phyloP scores from a whole-genome alignment of 2,113 vertebrate genomes.

The Alligator mississippiensis region DNA sequence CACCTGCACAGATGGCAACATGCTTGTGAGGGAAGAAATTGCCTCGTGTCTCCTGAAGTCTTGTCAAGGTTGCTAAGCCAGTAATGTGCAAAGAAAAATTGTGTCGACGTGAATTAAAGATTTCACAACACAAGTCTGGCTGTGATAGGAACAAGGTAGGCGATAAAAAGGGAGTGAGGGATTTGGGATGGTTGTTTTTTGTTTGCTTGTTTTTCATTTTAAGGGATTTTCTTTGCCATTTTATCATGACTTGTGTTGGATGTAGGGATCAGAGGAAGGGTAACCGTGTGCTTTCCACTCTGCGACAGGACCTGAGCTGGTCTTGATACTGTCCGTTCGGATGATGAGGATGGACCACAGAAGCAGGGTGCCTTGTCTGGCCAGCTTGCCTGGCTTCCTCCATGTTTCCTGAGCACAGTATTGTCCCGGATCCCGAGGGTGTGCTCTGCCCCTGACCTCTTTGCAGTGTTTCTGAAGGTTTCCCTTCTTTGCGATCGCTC shows the following conservation, averaged over 20 bases:
- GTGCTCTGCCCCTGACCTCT: background rate
- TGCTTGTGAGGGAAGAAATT: constrained; percentile 1
- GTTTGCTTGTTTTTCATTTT: too few relatives aligned
- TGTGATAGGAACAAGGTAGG: background rate
- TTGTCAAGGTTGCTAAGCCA: constrained; percentile 44
- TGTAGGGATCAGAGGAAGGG: fast-evolving
- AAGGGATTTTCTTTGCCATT: background rate
- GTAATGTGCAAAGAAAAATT: constrained; percentile 16
- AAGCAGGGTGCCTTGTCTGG: background rate
- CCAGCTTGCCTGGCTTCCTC: background rate
- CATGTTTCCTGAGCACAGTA: background rate
- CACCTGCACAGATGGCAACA: constrained; percentile 48
- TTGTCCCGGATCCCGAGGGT: fast-evolving
- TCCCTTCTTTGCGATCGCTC: background rate
- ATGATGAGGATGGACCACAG: background rate
- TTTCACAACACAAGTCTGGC: background rate
- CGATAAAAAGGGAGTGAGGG: fast-evolving
- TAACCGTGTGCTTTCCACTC: fast-evolving
- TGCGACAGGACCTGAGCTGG: background rate
- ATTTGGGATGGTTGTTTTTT: background rate
- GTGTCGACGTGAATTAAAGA: background rate
- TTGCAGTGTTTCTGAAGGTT: background rate
- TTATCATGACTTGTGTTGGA: background rate
- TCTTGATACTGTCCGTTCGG: background rate
- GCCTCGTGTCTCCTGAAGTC: constrained; percentile 10